phyloP scores from a whole-genome alignment of 2,113 vertebrate species.

The Phalacrocorax pelagicus region DNA sequence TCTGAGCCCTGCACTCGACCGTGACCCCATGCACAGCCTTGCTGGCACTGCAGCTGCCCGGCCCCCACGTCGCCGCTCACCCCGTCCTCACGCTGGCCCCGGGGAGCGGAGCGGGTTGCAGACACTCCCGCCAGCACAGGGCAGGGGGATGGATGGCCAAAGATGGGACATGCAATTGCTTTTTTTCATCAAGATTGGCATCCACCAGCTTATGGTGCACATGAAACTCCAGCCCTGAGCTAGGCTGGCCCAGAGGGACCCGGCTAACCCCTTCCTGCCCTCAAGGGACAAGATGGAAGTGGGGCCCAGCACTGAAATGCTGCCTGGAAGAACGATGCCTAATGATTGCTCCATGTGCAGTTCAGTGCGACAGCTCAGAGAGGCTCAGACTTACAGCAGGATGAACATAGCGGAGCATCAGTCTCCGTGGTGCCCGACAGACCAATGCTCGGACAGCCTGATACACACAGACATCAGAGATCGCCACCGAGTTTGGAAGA shows the following conservation, averaged over 20 bases:
- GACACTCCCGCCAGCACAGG: neutral
- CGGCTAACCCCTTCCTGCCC: neutral
- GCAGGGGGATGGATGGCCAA: neutral
- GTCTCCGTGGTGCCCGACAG: rapidly evolving
- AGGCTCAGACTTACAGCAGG: neutral
- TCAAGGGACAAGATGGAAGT: neutral
- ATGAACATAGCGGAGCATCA: rapidly evolving
- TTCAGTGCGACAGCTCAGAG: neutral
- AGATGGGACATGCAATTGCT: neutral
- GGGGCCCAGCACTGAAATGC: neutral
- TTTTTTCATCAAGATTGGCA: neutral
- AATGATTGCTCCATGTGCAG: neutral
- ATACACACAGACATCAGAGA: neutral
- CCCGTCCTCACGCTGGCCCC: neutral
- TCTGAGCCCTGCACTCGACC: neutral
- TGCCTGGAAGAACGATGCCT: neutral
- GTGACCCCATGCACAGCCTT: neutral
- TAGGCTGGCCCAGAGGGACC: neutral
- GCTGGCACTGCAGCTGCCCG: neutral
- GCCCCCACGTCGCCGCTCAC: rapidly evolving
- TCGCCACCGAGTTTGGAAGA: rapidly evolving
- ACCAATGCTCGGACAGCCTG: neutral
- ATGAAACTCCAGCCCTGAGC: neutral
- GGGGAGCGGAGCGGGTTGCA: neutral
- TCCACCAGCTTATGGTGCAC: neutral